Evolutionary conservation across 2,888 invertebrate species (phyloP).

Genomic region (Diarsia dahlii): DNA sequence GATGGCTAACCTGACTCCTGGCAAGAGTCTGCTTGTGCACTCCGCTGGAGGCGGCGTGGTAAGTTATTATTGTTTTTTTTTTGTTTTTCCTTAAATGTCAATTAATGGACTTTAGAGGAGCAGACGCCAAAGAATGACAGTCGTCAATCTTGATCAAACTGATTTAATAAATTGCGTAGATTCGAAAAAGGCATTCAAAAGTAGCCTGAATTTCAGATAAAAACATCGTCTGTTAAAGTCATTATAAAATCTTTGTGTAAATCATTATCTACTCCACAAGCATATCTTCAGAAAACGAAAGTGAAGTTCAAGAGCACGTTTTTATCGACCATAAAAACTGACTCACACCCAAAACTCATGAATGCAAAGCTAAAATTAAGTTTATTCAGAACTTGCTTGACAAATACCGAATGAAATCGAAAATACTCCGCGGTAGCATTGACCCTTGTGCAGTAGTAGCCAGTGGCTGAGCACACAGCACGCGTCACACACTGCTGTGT

Average conservation of each 20-base stretch:
- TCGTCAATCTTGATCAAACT: neutral
- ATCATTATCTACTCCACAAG: conserved; percentile 4
- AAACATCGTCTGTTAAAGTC: neutral
- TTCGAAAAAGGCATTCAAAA: neutral
- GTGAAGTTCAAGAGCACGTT: conserved; percentile 47
- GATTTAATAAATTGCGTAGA: neutral
- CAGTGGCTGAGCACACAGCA: conserved; percentile 59
- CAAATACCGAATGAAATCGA: conserved; percentile 66
- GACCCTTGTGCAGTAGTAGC: conserved; percentile 70
- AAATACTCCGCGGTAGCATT: conserved; percentile 76
- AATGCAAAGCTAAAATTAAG: conserved; percentile 61
- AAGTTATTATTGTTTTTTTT: conserved; percentile 83
- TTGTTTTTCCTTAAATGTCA: neutral
- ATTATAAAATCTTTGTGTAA: neutral
- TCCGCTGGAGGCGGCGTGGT: conserved; percentile 97
- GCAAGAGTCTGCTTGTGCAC: conserved; percentile 95
- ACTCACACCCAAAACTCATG: conserved; percentile 51
- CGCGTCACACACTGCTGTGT: conserved; percentile 70
- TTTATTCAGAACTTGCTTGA: conserved; percentile 65
- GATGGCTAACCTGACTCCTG: conserved; percentile 94
- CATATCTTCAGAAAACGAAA: conserved; percentile 42
- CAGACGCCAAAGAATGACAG: neutral
- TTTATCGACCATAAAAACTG: conserved; percentile 41
- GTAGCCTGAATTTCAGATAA: neutral
- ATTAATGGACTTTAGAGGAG: neutral